Base-by-base conservation (phyloP, 2,888 invertebrate genomes). In the Epistrophe grossulariae region DNA sequence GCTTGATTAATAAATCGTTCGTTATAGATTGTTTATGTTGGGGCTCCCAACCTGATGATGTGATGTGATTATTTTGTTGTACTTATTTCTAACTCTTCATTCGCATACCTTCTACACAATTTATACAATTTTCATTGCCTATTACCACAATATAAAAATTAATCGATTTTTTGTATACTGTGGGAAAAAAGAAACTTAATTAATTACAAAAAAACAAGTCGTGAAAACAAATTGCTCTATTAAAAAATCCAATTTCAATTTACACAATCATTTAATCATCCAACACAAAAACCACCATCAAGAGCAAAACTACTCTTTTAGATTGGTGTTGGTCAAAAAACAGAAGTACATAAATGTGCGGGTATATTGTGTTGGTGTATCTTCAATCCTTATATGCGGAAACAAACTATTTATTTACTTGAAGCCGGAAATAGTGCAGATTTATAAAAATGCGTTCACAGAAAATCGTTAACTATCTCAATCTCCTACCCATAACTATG, bases 361-460 rank as follows among this genome's bases (percentile, higher is more conserved):
- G 9, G 3, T 48, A 17, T 17, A 17, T 10, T 48, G 19, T 17
- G 48, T 17, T 48, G 17, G 17, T 17, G 9, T 57, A 3, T 57
- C 9, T 31, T 15, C 15, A 31, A n/a, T 31, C 8, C 7, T 57
- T 57, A 57, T 57, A 57, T 31, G 28, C 57, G 57, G 57, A 57
- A 57, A 57, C 11, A 31, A 31, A 57, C 31, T 15, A 31, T 57
- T 57, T 8, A 57, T 48, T 48, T 10, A 48, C 57, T 31, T 15
- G 13, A 57, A 57, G 57, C 57, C 57, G 57, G 57, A 57, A 57
- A 57, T 57, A 31, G 15, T 57, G 28, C 57, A 57, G 15, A 28
- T 6, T 57, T 4, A 9, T 15, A n/a, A 57, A 57, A 57, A 55
- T 57, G 9, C 15, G 15, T 31, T n/a, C 31, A 57, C 28, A 24